Evolutionary conservation across 2,113 vertebrate genomes (phyloP).

Genomic region (Oryctolagus cuniculus): DNA sequence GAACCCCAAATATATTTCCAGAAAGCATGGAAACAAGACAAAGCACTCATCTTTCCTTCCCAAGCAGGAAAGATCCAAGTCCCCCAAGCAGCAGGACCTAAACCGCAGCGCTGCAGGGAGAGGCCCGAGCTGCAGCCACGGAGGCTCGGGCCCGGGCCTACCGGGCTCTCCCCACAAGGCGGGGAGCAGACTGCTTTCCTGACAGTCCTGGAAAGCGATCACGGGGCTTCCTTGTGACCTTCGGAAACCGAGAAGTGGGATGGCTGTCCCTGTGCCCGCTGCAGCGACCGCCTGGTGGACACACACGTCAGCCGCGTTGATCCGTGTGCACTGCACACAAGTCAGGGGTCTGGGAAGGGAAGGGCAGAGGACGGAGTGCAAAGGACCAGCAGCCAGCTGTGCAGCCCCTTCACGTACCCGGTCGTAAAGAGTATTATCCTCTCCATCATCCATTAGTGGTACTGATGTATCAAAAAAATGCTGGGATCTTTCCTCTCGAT

Average conservation of each 20-base stretch:
- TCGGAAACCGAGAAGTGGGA: neutral
- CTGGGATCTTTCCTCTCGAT: slow-evolving; percentile 97
- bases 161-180: neutral
- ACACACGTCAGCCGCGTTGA: rapidly evolving
- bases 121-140: neutral
- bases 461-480: slow-evolving; percentile 97
- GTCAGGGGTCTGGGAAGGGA: neutral
- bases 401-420: slow-evolving; percentile 87
- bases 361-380: neutral
- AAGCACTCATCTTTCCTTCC: neutral
- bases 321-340: rapidly evolving
- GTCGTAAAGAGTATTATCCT: slow-evolving; percentile 93
- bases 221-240: neutral
- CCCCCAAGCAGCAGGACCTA: neutral
- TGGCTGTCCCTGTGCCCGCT: neutral
- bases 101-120: neutral
- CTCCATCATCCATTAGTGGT: slow-evolving; percentile 96
- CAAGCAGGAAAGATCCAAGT: neutral
- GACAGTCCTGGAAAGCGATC: neutral
- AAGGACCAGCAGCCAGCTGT: rapidly evolving
- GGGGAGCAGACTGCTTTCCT: neutral
- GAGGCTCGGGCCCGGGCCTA: rapidly evolving
- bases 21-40: neutral
- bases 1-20: neutral
- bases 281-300: neutral